A percentile compares a stretch with the other conserved stretches of the same genome.
phyloP scores from a whole-genome alignment of 2,113 vertebrate species.

The Tetraodon nigroviridis region DNA sequence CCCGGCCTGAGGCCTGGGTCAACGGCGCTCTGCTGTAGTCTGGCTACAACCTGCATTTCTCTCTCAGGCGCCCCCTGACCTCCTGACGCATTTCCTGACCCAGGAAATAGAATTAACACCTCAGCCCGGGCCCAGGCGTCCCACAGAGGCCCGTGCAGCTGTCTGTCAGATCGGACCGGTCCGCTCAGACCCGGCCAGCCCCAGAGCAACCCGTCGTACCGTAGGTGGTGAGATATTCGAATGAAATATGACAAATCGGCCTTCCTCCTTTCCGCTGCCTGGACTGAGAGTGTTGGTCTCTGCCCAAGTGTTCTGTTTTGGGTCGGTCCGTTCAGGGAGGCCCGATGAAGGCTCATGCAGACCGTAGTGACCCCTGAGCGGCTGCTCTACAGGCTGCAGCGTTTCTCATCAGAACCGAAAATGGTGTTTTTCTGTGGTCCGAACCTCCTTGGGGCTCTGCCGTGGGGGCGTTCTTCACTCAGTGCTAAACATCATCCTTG shows the following conservation, averaged over 20 bases:
- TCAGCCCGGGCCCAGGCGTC: conserved; percentile 55
- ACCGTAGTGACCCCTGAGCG: conserved; percentile 2
- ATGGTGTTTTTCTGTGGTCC: no score
- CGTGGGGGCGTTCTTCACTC: no score
- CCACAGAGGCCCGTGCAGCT: conserved; percentile 62
- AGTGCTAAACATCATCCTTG: no score
- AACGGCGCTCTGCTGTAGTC: conserved; percentile 24
- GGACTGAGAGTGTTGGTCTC: not conserved
- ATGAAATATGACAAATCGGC: conserved; percentile 1
- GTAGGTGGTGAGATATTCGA: no score
- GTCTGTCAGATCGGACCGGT: conserved; percentile 38
- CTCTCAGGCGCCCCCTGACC: conserved; percentile 61
- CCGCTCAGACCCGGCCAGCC: conserved; percentile 21
- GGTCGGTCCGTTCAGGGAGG: not conserved
- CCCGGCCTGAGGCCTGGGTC: conserved; percentile 21
- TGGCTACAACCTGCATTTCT: conserved; percentile 52
- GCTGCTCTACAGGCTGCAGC: no score
- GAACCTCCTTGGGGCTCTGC: no score
- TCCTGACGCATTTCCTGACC: conserved; percentile 73
- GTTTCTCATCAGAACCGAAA: no score
- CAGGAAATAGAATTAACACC: conserved; percentile 80
- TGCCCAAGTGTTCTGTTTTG: not conserved
- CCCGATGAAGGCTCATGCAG: not conserved
- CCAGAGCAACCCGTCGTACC: not conserved
- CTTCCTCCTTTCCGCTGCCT: not conserved